A percentile compares a stretch with the other conserved stretches of the same genome.
Conservation (phyloP, 2,797 vertebrate genomes). For the Lithobates pipiens region DNA sequence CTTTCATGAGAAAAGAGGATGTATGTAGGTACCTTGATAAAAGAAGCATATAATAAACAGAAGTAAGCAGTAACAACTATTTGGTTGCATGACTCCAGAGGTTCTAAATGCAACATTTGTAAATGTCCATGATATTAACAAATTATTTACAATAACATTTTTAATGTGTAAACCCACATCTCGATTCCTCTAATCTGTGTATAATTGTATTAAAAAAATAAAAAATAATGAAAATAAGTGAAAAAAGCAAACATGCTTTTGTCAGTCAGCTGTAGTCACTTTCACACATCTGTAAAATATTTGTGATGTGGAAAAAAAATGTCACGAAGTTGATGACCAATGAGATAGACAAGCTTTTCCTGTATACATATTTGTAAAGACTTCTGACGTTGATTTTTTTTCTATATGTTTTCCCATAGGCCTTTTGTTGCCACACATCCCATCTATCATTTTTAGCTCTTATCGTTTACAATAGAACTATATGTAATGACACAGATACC, state of each 20-base stretch:
- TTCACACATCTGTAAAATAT: conserved; percentile 49
- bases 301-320: conserved; percentile 30
- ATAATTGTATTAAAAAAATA: background rate
- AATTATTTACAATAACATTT: background rate
- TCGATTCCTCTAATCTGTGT: background rate
- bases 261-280: conserved; percentile 24
- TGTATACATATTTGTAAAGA: conserved; percentile 23
- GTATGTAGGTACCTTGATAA: too few relatives aligned
- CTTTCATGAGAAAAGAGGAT: too few relatives aligned
- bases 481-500: conserved; percentile 16
- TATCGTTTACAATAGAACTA: conserved; percentile 12
- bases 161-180: background rate
- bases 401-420: conserved; percentile 26
- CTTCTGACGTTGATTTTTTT: conserved; percentile 42
- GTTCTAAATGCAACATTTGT: too few relatives aligned
- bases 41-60: too few relatives aligned
- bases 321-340: conserved; percentile 25
- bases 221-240: background rate
- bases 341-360: conserved; percentile 22
- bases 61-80: too few relatives aligned
- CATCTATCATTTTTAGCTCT: conserved; percentile 45
- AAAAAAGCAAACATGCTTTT: conserved; percentile 16
- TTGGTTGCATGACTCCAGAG: too few relatives aligned
- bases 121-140: background rate
- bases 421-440: conserved; percentile 27